These are phyloP conservation scores for Avahi laniger DNA, from an alignment of 2,797 vertebrate species.

Conservation along the genomic window DNA sequence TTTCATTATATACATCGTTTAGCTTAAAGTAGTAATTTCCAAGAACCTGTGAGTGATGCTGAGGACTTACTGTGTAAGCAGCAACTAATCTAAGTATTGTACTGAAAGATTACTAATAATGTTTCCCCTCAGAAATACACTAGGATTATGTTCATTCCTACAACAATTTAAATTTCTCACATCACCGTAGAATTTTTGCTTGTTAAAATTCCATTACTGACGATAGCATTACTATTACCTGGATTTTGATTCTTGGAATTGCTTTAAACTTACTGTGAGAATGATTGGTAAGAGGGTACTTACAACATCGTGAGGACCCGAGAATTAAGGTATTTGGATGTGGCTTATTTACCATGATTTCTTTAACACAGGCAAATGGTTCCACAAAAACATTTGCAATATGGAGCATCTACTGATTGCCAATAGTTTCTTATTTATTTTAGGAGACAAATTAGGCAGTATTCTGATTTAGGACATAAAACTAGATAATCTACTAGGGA, in stretches of 20 bases:
- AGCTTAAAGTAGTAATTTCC: not conserved
- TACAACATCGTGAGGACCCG: rapidly evolving
- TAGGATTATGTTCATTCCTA: not conserved
- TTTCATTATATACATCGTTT: not conserved
- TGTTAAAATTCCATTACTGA: not conserved
- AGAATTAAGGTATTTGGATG: not conserved
- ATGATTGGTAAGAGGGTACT: not conserved
- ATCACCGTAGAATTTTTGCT: not conserved
- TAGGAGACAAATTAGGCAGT: not conserved
- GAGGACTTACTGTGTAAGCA: not conserved
- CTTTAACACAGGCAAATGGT: rapidly evolving
- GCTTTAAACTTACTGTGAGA: not conserved
- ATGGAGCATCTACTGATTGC: not conserved
- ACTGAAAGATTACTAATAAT: rapidly evolving
- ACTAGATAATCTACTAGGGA: not conserved
- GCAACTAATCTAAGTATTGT: no score
- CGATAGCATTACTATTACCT: not conserved
- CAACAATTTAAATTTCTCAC: not conserved
- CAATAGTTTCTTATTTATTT: not conserved
- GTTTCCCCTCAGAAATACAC: not conserved
- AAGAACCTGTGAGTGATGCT: not conserved
- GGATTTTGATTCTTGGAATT: not conserved
- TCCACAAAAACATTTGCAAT: not conserved
- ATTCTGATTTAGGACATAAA: not conserved
- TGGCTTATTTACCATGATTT: not conserved